A percentile compares a stretch with the other conserved stretches of the same genome.
phyloP scores from a whole-genome alignment of 1,140 invertebrate genomes.

The Paralvinella palmiformis region DNA sequence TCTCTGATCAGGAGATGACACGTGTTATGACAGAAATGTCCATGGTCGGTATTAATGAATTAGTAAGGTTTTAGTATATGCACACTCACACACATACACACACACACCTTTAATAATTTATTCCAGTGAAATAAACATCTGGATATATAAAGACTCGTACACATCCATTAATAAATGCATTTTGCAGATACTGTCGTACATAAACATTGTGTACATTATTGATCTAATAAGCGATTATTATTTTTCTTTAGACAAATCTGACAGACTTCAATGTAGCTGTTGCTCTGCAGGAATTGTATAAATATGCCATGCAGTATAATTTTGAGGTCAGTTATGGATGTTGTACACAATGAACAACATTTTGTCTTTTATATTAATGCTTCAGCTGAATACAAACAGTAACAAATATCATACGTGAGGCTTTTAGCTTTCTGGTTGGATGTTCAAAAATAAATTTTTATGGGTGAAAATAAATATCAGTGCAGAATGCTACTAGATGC shows the following conservation, averaged over 20 bases:
- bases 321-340: constrained; percentile 16
- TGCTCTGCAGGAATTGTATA: constrained; percentile 86
- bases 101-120: background rate
- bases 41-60: constrained; percentile 60
- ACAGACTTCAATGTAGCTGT: constrained; percentile 93
- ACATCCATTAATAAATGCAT: background rate
- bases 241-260: constrained; percentile 77
- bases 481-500: no score
- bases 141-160: background rate
- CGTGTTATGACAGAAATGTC: constrained; percentile 97
- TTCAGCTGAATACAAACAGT: background rate
- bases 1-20: constrained; percentile 98
- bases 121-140: background rate
- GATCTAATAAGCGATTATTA: no score
- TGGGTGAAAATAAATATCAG: background rate
- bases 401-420: background rate
- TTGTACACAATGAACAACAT: background rate
- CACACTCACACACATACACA: background rate
- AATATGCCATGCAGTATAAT: constrained; percentile 33
- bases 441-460: no score
- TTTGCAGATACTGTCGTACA: no score
- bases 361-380: background rate
- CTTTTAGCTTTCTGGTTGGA: no score
- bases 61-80: background rate
- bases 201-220: no score